These are phyloP conservation scores for Pyrrhia umbra DNA, from an alignment of 2,888 invertebrate species.

Conservation along the genomic window DNA sequence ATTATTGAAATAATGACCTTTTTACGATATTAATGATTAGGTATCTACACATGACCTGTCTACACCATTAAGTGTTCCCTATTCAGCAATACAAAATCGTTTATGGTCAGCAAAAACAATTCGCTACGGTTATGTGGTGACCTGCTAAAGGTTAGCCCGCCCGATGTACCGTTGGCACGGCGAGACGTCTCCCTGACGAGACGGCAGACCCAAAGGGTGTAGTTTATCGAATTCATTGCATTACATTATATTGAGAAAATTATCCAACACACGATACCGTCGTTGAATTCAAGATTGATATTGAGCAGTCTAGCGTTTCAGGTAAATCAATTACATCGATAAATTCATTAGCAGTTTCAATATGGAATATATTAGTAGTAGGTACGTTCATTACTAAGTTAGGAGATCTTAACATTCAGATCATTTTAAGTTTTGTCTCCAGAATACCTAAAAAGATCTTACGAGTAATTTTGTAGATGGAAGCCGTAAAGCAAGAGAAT, in stretches of 20 bases:
- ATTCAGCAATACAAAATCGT: slow-evolving; percentile 2
- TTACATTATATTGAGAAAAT: slow-evolving; percentile 14
- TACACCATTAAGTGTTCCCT: background rate
- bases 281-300: slow-evolving; percentile 24
- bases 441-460: background rate
- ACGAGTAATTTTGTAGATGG: background rate
- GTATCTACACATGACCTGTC: background rate
- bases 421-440: background rate
- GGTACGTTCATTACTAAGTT: background rate
- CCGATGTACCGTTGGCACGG: slow-evolving; percentile 29
- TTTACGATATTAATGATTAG: background rate
- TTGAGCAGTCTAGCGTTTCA: slow-evolving; percentile 6
- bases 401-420: background rate
- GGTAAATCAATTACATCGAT: background rate
- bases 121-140: slow-evolving; percentile 16
- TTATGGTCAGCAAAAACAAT: slow-evolving; percentile 26
- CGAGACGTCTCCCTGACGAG: slow-evolving; percentile 24
- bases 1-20: background rate
- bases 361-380: background rate
- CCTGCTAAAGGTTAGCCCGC: slow-evolving; percentile 32
- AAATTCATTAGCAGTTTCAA: slow-evolving; percentile 15
- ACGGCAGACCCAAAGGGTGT: slow-evolving; percentile 5
- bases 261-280: slow-evolving; percentile 5
- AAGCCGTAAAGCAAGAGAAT: background rate
- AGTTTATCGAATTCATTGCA: slow-evolving; percentile 23